Evolutionary conservation across 2,797 vertebrate species (phyloP).

Genomic region (Tangara arthus): DNA sequence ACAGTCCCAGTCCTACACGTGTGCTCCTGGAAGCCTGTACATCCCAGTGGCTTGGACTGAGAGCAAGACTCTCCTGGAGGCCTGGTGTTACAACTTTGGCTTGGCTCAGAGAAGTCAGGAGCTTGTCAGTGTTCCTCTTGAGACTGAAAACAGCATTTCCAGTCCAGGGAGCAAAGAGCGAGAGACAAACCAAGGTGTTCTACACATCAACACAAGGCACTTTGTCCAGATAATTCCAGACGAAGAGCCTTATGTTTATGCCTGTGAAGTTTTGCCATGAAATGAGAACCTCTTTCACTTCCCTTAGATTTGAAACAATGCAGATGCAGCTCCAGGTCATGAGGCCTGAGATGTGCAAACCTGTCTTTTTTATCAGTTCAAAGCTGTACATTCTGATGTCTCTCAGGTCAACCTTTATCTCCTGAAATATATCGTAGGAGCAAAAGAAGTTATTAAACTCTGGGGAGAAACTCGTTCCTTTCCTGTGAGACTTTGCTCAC

Average conservation of each 20-base stretch:
- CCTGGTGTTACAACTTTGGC: background rate
- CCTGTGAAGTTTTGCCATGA: background rate
- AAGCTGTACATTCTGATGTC: background rate
- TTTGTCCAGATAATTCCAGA: background rate
- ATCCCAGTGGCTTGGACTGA: background rate
- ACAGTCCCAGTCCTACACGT: rapidly evolving
- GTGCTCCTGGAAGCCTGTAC: background rate
- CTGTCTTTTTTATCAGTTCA: background rate
- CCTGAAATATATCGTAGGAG: background rate
- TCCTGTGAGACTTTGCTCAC: background rate
- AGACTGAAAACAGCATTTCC: background rate
- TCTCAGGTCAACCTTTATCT: constrained; percentile 5
- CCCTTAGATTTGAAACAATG: background rate
- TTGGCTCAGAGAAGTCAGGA: background rate
- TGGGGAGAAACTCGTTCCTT: constrained; percentile 14
- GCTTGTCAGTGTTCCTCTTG: background rate
- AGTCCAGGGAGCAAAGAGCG: background rate
- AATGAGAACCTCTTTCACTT: background rate
- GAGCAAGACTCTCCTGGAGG: background rate
- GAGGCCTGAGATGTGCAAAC: background rate
- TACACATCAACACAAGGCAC: background rate
- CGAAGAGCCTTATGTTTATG: background rate
- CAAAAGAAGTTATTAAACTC: constrained; percentile 28
- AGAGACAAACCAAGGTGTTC: background rate
- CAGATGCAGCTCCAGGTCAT: background rate